Evolutionary conservation across 1,140 invertebrate genomes (phyloP).

Genomic region (Telenomus remus): DNA sequence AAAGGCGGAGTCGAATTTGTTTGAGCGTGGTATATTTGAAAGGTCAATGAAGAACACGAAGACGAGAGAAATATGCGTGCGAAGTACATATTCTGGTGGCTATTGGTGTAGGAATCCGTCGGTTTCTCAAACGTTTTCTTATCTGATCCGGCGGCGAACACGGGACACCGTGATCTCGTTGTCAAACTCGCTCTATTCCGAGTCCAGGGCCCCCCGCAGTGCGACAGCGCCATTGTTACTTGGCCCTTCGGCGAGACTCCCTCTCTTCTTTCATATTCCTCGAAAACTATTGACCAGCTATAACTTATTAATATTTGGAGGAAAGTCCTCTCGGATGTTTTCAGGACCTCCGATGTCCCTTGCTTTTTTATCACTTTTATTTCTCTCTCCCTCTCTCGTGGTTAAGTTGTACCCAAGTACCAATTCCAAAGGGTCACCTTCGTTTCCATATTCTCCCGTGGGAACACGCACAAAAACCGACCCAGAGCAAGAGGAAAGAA

Average conservation of each 20-base stretch:
- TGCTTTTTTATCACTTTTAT: slow-evolving; percentile 30
- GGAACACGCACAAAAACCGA: slow-evolving; percentile 60
- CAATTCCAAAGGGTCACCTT: slow-evolving; percentile 57
- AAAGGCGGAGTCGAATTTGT: slow-evolving; percentile 34
- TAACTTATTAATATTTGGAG: slow-evolving; percentile 74
- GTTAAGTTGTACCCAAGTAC: slow-evolving; percentile 40
- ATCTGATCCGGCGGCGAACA: slow-evolving; percentile 69
- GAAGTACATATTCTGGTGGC: slow-evolving; percentile 55
- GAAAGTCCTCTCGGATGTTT: slow-evolving; percentile 55
- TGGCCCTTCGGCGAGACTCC: slow-evolving; percentile 38
- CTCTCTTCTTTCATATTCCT: slow-evolving; percentile 62
- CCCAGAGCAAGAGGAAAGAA: slow-evolving; percentile 47
- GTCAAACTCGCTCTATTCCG: slow-evolving; percentile 73
- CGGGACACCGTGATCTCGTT: slow-evolving; percentile 68
- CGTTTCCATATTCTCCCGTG: slow-evolving; percentile 63
- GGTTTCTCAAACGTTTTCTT: slow-evolving; percentile 70
- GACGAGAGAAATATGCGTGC: slow-evolving; percentile 66
- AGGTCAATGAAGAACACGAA: slow-evolving; percentile 51
- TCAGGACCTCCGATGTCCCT: slow-evolving; percentile 39
- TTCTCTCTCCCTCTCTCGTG: slow-evolving; percentile 24
- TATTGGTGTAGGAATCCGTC: slow-evolving; percentile 63
- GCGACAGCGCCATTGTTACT: slow-evolving; percentile 70
- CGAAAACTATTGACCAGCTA: slow-evolving; percentile 71
- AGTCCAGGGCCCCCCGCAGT: slow-evolving; percentile 64
- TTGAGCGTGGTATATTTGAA: slow-evolving; percentile 44